phyloP scores from a whole-genome alignment of 2,113 vertebrate species.

The Psophia crepitans region DNA sequence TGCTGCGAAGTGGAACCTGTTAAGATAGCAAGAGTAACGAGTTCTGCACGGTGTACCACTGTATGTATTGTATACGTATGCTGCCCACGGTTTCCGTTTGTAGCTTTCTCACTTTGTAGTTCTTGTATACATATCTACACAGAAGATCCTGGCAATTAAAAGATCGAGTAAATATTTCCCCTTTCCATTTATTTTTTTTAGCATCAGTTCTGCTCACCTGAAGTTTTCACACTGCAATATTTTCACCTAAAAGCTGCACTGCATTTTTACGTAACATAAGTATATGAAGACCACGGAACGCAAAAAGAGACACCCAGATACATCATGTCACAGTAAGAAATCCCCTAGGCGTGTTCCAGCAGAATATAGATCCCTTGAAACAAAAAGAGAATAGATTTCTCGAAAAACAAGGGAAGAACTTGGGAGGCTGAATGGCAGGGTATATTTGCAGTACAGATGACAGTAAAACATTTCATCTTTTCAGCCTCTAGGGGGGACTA shows the following conservation, averaged over 20 bases:
- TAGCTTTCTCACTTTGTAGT: not conserved
- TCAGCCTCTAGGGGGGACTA: slow-evolving; percentile 78
- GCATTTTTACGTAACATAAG: not conserved
- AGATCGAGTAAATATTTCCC: not conserved
- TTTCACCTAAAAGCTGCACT: not conserved
- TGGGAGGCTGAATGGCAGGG: not conserved
- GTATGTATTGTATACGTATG: not conserved
- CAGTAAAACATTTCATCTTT: slow-evolving; percentile 50
- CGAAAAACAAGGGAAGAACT: not conserved
- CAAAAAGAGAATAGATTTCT: not conserved
- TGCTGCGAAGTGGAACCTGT: not conserved
- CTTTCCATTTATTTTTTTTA: not conserved
- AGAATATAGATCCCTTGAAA: not conserved
- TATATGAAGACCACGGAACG: not conserved
- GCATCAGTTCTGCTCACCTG: not conserved
- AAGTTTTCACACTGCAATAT: not conserved
- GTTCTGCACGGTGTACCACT: not conserved
- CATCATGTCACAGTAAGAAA: not conserved
- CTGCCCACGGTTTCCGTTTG: not conserved
- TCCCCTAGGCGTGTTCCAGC: not conserved
- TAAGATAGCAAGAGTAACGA: not conserved
- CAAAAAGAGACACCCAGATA: not conserved
- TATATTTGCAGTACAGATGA: not conserved
- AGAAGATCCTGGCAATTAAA: not conserved
- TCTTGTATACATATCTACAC: not conserved